Base-by-base conservation (phyloP, 2,113 vertebrate species). In the Spheniscus mendiculus region DNA sequence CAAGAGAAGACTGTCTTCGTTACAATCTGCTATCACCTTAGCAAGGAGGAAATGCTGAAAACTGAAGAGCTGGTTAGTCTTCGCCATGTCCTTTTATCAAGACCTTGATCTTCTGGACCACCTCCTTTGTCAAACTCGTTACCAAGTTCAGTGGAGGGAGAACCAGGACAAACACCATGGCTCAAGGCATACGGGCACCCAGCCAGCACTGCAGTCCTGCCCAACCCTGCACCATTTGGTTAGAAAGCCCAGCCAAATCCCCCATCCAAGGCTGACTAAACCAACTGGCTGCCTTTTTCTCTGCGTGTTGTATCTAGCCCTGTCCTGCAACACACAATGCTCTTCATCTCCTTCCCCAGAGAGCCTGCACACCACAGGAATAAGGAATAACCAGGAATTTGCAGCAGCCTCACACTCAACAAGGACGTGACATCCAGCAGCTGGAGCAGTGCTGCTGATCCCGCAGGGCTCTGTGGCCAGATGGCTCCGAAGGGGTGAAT, bases 181-280 rank as follows among this genome's bases (percentile, higher is more conserved):
- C 23, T 45, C 25, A n/a, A 36, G 53, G 56, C n/a, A 42, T 4
- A 47, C 1, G 1, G 42, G 23, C 3, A 3, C 36, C 42, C n/a
- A 45, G 29, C 52, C 7, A 62, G 21, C 44, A 38, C 87, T 5
- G 3, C 15, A 61, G 49, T 18, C 55, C 90, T 72, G 36, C 25
- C 38, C 1, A 2, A 23, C 32, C 40, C 12, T 7, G 27, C 20
- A 15, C 5, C 1, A 0, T 4, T 17, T 49, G n/a, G 8, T 4
- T n/a, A 52, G 63, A 12, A 47, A 61, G 59, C 21, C 11, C 58
- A 62, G 56, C 12, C 67, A 78, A 63, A 19, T 2, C 18, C 32
- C 34, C 27, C 12, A 53, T 4, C 45, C 45, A 34, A 1, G 5
- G 25, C 49, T 66, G 52, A 32, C 29, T 55, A 58, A 55, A 53